phyloP scores from a whole-genome alignment of 2,113 vertebrate genomes.

The Tachuris rubrigastra region DNA sequence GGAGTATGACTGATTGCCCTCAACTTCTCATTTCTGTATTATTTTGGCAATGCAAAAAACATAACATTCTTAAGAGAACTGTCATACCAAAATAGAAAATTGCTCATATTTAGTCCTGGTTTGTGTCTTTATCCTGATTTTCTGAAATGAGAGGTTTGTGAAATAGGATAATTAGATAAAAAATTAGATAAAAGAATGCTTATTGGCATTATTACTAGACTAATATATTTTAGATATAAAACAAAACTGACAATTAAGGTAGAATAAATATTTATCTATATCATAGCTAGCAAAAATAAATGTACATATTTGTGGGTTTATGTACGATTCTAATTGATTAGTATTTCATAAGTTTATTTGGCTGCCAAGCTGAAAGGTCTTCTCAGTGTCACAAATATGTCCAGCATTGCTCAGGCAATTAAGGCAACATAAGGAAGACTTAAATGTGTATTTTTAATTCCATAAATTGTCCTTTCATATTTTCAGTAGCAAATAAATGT shows the following conservation, averaged over 20 bases:
- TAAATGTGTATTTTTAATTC: not conserved
- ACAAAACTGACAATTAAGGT: not conserved
- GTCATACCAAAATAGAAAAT: not conserved
- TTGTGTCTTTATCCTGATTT: not conserved
- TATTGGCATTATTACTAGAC: not conserved
- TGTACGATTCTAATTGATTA: not conserved
- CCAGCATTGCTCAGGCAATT: not conserved
- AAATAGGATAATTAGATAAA: not conserved
- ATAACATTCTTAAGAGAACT: not conserved
- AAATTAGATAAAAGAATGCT: not conserved
- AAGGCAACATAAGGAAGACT: not conserved
- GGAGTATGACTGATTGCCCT: not conserved
- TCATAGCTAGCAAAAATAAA: not conserved
- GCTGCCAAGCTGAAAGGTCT: not conserved
- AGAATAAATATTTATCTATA: not conserved
- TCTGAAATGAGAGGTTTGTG: not conserved
- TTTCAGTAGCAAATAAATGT: not conserved
- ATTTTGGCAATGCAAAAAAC: not conserved
- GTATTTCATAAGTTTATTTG: not conserved
- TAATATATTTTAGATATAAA: not conserved
- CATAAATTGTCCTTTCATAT: not conserved
- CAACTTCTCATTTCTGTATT: not conserved
- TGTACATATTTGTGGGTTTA: not conserved
- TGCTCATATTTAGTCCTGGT: not conserved
- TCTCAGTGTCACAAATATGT: not conserved